A percentile compares a stretch with the other conserved stretches of the same genome.
Evolutionary conservation across 2,113 vertebrate species (phyloP).

Genomic region (Solea senegalensis): DNA sequence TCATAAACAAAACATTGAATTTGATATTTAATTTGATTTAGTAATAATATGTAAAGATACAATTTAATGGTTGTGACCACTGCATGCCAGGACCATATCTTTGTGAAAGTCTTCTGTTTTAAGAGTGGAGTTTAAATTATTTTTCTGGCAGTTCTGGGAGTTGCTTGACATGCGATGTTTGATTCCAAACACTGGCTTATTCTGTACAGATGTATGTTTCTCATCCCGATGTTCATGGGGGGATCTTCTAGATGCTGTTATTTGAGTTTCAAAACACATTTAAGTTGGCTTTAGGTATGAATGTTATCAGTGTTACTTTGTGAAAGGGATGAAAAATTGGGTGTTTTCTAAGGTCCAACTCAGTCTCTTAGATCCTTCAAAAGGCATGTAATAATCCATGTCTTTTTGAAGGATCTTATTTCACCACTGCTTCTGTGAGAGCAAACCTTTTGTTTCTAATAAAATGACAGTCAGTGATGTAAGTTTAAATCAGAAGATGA

Average conservation of each 20-base stretch:
- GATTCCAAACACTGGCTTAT: not conserved
- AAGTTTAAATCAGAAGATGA: not conserved
- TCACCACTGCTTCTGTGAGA: not conserved
- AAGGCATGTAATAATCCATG: not conserved
- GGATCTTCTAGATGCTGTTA: not conserved
- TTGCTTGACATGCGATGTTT: slow-evolving; percentile 6
- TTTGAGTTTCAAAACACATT: slow-evolving; percentile 3
- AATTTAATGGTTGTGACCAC: slow-evolving; percentile 1
- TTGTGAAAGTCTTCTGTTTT: not conserved
- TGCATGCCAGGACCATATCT: not conserved
- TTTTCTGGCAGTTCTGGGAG: not conserved
- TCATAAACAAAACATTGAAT: slow-evolving; percentile 3
- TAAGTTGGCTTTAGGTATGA: not conserved
- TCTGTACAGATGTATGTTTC: not conserved
- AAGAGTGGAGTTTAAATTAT: not conserved
- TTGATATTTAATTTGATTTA: slow-evolving; percentile 28
- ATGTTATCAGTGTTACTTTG: not conserved
- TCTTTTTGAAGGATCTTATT: not conserved
- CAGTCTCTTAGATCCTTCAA: not conserved
- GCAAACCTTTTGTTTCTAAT: not conserved
- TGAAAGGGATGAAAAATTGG: not conserved
- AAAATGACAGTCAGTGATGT: not conserved
- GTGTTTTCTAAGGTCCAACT: not conserved
- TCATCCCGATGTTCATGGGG: not conserved
- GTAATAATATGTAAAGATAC: slow-evolving; percentile 2